phyloP scores from a whole-genome alignment of 2,888 invertebrate genomes.

The Rhimphoctona megacephalus region DNA sequence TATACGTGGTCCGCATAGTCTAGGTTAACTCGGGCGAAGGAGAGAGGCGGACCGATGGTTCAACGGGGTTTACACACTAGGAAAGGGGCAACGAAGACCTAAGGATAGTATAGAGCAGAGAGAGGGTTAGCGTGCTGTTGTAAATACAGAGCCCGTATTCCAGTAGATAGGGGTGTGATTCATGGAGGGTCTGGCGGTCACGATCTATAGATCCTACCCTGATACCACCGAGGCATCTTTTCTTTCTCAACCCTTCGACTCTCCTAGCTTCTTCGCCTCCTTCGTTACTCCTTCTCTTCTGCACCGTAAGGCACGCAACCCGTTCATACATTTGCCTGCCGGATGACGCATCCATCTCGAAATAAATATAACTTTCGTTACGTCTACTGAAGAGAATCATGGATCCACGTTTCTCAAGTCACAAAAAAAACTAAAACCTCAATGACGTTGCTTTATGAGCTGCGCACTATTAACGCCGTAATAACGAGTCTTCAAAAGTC shows the following conservation, averaged over 20 bases:
- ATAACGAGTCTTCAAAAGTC: background rate
- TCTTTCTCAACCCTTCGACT: constrained; percentile 53
- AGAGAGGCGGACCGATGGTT: constrained; percentile 17
- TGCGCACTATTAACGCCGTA: background rate
- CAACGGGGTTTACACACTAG: constrained; percentile 39
- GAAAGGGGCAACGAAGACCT: constrained; percentile 30
- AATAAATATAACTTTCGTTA: constrained; percentile 34
- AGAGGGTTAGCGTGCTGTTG: constrained; percentile 80
- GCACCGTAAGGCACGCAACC: constrained; percentile 65
- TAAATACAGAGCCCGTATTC: constrained; percentile 80
- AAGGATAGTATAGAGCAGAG: constrained; percentile 52
- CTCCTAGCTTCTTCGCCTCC: constrained; percentile 65
- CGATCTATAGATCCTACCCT: constrained; percentile 81
- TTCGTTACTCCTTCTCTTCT: constrained; percentile 75
- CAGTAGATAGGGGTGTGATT: constrained; percentile 82
- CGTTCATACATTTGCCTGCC: constrained; percentile 54
- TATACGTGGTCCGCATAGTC: constrained; percentile 73
- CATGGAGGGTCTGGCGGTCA: constrained; percentile 80
- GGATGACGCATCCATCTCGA: constrained; percentile 60
- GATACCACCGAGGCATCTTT: constrained; percentile 80
- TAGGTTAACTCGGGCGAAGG: constrained; percentile 38
- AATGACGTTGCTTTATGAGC: background rate
- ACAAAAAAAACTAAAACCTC: background rate
- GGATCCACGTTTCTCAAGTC: constrained; percentile 1
- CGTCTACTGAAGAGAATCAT: constrained; percentile 27